A percentile compares a stretch with the other conserved stretches of the same genome.
phyloP scores from a whole-genome alignment of 2,797 vertebrate species.

The Chiropotes sagulatus region DNA sequence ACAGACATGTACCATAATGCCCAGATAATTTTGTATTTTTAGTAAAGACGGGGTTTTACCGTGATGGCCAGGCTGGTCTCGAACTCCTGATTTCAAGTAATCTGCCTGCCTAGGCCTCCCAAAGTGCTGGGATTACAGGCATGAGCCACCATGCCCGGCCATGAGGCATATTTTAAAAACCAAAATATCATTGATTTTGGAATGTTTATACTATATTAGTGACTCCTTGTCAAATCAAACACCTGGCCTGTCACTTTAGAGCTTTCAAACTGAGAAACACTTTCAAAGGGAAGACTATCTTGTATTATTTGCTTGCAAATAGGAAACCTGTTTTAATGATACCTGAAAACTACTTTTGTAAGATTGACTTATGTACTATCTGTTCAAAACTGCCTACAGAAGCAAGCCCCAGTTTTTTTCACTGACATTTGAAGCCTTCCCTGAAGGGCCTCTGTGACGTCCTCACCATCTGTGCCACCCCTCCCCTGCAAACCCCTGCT shows the following conservation, averaged over 20 bases:
- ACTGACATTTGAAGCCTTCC: background rate
- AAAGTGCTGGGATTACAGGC: background rate
- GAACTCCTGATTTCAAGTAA: background rate
- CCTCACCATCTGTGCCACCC: background rate
- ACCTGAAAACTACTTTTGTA: background rate
- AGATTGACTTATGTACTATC: background rate
- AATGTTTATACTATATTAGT: background rate
- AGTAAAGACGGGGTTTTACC: background rate
- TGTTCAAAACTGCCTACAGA: background rate
- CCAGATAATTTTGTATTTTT: background rate
- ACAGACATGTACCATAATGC: background rate
- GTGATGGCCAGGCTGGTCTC: background rate
- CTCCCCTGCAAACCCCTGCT: background rate
- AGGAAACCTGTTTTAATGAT: conserved; percentile 43
- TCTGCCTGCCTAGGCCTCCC: background rate
- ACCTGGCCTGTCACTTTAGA: background rate
- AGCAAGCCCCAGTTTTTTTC: background rate
- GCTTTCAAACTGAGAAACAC: background rate
- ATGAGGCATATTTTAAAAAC: background rate
- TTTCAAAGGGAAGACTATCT: conserved; percentile 11
- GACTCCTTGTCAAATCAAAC: background rate
- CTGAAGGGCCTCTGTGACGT: too few relatives aligned
- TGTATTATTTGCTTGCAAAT: conserved; percentile 32
- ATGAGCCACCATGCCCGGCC: background rate
- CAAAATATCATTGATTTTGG: background rate